Base-by-base conservation (phyloP, 2,888 invertebrate species). In the Fragum whitleyi region DNA sequence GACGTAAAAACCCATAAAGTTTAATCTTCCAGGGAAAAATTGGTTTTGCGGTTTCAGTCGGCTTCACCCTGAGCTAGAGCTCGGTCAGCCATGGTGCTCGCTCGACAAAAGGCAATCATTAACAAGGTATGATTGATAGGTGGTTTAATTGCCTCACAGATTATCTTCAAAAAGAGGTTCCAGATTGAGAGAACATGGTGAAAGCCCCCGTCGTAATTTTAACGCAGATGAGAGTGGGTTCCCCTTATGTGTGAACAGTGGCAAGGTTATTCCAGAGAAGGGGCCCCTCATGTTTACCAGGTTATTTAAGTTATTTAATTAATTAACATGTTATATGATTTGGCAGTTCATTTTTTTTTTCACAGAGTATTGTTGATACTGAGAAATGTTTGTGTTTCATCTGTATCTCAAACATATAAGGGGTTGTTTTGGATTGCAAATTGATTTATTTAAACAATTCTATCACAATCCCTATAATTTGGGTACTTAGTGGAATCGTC, bases 191-290 rank as follows among this genome's bases (percentile, higher is more conserved):
- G 23, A 1, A 26, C 14, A n/a, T 74, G 26, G 51, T 74, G 16
- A 23, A 29, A 23, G 51, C 26, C 71, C 67, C 0, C 32, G 67
- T 14, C n/a, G 79, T 5, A 55, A 51, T 0, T 77, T 69, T 70
- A 81, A 77, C 9, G 74, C 69, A 0, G 78, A 74, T 28, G 76
- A 72, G 55, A 79, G 71, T 26, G 82, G 75, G 1, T 77, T 74
- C 57, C 70, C 77, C 14, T 29, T 74, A 0, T 57, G 55, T 26
- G 16, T 75, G 5, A 77, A 59, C 3, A 21, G 61, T 26, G 55
- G 67, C 32, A 70, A 53, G 36, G 79, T 79, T 23, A 36, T 70
- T 1, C 72, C 77, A 29, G 53, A 67, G 57, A 69, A 57, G 19
- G 72, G 76, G 59, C n/a, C 11, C 16, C 36, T 5, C 65, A 80